Percentiles rank a stretch among this genome's conserved stretches.
phyloP scores from a whole-genome alignment of 2,797 vertebrate genomes.

The Cephalopachus bancanus region DNA sequence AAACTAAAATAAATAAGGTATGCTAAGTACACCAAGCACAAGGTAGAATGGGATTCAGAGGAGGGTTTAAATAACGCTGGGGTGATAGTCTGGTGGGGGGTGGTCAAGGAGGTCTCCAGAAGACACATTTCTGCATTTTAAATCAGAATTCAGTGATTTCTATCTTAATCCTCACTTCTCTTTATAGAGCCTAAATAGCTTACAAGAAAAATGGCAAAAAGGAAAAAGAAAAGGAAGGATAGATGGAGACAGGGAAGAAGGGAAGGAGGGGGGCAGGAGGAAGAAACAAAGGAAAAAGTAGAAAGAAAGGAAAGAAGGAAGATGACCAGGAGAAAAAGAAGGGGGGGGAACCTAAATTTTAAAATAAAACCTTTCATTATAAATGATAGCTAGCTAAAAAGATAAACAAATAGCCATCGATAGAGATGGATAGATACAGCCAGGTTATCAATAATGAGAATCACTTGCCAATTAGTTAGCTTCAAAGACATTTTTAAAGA shows the following conservation, averaged over 20 bases:
- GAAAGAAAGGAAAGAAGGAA: not conserved
- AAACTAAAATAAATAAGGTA: not conserved
- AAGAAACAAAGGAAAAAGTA: not conserved
- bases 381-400: not conserved
- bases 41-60: not conserved
- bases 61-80: not conserved
- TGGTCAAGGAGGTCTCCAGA: not conserved
- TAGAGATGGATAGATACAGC: not conserved
- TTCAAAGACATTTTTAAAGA: not conserved
- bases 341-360: not conserved
- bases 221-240: not conserved
- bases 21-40: not conserved
- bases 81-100: not conserved
- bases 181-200: not conserved
- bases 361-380: not conserved
- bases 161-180: not conserved
- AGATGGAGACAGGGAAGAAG: not conserved
- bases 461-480: not conserved
- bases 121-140: not conserved
- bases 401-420: not conserved
- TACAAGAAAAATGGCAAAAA: not conserved
- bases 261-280: not conserved
- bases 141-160: not conserved
- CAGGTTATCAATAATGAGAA: not conserved
- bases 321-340: too few species aligned